These are phyloP conservation scores for Phylloscopus whistleri DNA, from an alignment of 2,113 vertebrate species.

Conservation along the genomic window DNA sequence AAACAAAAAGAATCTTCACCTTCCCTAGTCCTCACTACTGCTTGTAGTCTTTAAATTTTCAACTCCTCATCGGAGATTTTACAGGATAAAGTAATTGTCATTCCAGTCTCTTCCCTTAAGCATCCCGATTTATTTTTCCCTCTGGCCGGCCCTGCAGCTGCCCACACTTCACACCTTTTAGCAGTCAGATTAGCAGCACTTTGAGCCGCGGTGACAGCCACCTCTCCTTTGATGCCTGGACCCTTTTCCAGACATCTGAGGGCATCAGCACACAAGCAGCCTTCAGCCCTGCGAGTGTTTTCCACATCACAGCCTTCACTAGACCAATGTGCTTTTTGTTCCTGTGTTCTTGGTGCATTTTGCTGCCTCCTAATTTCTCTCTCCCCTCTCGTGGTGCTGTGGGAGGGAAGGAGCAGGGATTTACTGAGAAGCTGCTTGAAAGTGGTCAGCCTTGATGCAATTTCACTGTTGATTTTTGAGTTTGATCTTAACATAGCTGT, in stretches of 20 bases:
- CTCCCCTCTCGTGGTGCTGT: rapidly evolving
- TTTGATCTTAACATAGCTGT: not conserved
- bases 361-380: not conserved
- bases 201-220: rapidly evolving
- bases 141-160: not conserved
- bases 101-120: not conserved
- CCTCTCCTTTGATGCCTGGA: not conserved
- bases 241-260: not conserved
- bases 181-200: not conserved
- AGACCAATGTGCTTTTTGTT: not conserved
- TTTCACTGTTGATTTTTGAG: not conserved
- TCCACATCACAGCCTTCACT: not conserved
- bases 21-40: not conserved
- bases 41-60: not conserved
- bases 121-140: not conserved
- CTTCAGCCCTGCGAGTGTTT: not conserved
- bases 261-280: not conserved
- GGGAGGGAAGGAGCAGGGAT: not conserved
- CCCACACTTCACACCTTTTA: not conserved
- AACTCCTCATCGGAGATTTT: not conserved
- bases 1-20: not conserved
- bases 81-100: not conserved
- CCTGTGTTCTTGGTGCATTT: rapidly evolving
- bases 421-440: not conserved
- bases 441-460: not conserved